phyloP scores from a whole-genome alignment of 2,797 vertebrate genomes.

The Aeoliscus strigatus region DNA sequence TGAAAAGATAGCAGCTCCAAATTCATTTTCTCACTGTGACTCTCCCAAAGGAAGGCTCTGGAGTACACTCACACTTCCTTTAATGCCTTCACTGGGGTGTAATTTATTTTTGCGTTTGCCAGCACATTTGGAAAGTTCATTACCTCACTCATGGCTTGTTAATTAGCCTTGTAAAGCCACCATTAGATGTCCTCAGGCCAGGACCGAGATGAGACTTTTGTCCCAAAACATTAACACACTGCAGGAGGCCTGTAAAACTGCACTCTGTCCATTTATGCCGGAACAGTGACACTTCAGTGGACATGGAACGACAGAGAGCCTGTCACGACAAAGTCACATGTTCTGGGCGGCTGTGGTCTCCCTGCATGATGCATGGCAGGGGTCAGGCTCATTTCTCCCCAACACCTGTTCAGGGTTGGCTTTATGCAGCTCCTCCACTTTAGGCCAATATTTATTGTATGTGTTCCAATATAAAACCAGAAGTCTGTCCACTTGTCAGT shows the following conservation, averaged over 20 bases:
- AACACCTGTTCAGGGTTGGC: conserved; percentile 50
- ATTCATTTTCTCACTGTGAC: conserved; percentile 73
- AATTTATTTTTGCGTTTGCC: conserved; percentile 73
- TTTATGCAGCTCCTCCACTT: conserved; percentile 9
- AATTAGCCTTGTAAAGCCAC: conserved; percentile 79
- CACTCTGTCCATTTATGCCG: conserved; percentile 50
- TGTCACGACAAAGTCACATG: conserved; percentile 25
- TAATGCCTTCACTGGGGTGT: conserved; percentile 71
- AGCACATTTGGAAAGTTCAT: conserved; percentile 78
- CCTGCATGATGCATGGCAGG: too few relatives aligned
- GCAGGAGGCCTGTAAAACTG: conserved; percentile 59
- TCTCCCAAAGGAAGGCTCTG: conserved; percentile 67
- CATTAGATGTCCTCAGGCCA: conserved; percentile 71
- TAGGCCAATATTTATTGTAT: conserved; percentile 16
- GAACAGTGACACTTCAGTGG: conserved; percentile 49
- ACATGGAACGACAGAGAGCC: conserved; percentile 42
- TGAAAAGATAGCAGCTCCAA: conserved; percentile 75
- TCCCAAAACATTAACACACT: conserved; percentile 70
- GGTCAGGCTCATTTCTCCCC: conserved; percentile 40
- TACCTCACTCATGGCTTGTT: conserved; percentile 76
- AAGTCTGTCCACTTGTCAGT: conserved; percentile 22
- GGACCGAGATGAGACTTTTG: conserved; percentile 69
- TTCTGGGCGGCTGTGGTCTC: conserved; percentile 11
- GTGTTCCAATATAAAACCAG: conserved; percentile 1
- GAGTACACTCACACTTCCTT: conserved; percentile 69